Evolutionary conservation across 2,113 vertebrate genomes (phyloP).

Genomic region (Pristiophorus japonicus): DNA sequence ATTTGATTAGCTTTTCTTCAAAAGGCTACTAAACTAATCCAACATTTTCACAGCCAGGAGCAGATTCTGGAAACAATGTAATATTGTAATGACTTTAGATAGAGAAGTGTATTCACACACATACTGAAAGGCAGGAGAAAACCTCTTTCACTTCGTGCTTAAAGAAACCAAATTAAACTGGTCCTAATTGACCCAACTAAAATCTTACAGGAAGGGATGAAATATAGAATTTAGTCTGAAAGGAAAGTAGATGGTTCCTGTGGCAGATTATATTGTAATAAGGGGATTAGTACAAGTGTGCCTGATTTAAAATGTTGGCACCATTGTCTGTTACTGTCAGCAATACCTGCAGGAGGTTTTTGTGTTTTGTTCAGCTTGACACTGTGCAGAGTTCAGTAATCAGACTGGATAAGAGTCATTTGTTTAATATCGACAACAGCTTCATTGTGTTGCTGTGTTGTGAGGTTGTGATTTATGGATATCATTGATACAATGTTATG

Average conservation of each 20-base stretch:
- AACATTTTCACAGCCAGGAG: background rate
- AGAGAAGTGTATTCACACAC: background rate
- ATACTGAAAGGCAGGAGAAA: background rate
- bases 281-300: background rate
- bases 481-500: background rate
- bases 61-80: background rate
- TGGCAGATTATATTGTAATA: background rate
- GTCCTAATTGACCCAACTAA: background rate
- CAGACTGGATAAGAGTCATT: background rate
- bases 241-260: background rate
- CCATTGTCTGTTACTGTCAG: background rate
- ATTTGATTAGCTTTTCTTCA: background rate
- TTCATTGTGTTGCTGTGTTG: background rate
- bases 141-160: background rate
- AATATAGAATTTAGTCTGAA: background rate
- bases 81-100: background rate
- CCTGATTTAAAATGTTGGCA: background rate
- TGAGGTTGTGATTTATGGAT: background rate
- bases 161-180: slow-evolving; percentile 1
- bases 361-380: slow-evolving; percentile 6
- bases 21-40: background rate
- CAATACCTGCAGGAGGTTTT: background rate
- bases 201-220: background rate
- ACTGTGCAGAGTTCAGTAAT: background rate
- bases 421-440: background rate